Evolutionary conservation across 2,113 vertebrate species (phyloP), one percentile per base, ranked within the genome.

Genomic region (Micromys minutus): DNA sequence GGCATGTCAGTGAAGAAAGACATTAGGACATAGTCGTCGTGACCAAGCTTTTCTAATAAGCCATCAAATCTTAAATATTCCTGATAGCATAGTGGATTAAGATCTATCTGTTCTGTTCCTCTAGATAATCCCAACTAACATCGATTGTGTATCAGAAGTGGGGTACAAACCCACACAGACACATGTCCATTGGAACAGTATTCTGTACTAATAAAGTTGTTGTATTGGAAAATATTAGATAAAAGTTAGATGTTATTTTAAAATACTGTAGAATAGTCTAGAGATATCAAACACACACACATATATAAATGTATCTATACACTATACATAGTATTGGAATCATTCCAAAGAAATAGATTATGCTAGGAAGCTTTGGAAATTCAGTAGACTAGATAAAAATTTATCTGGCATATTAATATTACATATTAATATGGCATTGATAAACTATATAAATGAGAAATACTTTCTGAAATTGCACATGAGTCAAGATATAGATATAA

Each of bases 191-290:
- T 59, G n/a, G 79, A 4, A 26, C 55, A 61, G 19, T 55, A 77
- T 67, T 76, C 16, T 12, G 15, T 88, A 34, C 59, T 42, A 93
- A 88, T 31, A 81, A 61, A 34, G 16, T 81, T 50, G 39, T 50
- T 79, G 16, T 61, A 75, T 16, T 75, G 12, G 26, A 59, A 92
- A 74, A 72, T 87, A 87, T 88, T 79, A 86, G 69, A 39, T 3
- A 71, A 96, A 89, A 81, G 59, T 11, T 92, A 97, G 92, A 89
- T 79, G 17, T 13, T 59, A 79, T 76, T 93, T 42, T 84, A 90
- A 90, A 89, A 72, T 3, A 10, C 36, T 77, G 87, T 69, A 87
- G 71, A 52, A 11, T 80, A 94, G n/a, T 89, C 57, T 83, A 42
- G 45, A 55, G 24, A 76, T 92, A 77, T 69, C 61, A 89, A 92